Evolutionary conservation across 2,888 invertebrate species (phyloP).

Genomic region (Patella depressa): DNA sequence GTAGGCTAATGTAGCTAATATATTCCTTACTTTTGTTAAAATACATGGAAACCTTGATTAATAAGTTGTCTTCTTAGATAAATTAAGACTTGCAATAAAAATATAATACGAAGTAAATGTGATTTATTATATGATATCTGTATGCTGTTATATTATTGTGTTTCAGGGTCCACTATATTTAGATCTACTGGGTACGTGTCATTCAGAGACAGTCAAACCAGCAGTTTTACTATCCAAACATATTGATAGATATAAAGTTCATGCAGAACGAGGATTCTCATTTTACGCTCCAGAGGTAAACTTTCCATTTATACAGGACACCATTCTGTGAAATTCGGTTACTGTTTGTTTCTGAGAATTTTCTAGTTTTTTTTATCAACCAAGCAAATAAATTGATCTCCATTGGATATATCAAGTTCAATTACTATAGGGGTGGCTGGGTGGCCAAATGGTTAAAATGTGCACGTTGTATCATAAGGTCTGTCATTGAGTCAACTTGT

Average conservation of each 20-base stretch:
- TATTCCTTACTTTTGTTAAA: too few species aligned
- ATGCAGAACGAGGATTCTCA: constrained; percentile 64
- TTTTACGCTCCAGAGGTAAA: constrained; percentile 69
- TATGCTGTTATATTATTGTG: neutral
- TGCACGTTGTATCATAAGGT: too few species aligned
- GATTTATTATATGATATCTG: too few species aligned
- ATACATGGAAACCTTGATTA: too few species aligned
- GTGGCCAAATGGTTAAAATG: too few species aligned
- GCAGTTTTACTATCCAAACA: constrained; percentile 65
- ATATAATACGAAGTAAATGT: too few species aligned
- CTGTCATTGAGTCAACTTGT: too few species aligned
- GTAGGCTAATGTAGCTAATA: too few species aligned
- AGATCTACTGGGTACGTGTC: constrained; percentile 70
- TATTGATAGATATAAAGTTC: constrained; percentile 58
- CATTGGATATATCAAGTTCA: neutral
- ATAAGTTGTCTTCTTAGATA: too few species aligned
- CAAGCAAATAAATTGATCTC: neutral
- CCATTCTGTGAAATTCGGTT: too few species aligned
- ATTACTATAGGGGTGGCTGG: too few species aligned
- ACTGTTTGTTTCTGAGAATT: neutral
- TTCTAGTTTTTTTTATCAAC: neutral
- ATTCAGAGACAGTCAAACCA: constrained; percentile 67
- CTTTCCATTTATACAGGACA: neutral
- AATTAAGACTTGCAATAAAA: too few species aligned
- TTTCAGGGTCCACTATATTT: constrained; percentile 65